A percentile compares a stretch with the other conserved stretches of the same genome.
Evolutionary conservation across 2,888 invertebrate genomes (phyloP).

Genomic region (Furcula furcula): DNA sequence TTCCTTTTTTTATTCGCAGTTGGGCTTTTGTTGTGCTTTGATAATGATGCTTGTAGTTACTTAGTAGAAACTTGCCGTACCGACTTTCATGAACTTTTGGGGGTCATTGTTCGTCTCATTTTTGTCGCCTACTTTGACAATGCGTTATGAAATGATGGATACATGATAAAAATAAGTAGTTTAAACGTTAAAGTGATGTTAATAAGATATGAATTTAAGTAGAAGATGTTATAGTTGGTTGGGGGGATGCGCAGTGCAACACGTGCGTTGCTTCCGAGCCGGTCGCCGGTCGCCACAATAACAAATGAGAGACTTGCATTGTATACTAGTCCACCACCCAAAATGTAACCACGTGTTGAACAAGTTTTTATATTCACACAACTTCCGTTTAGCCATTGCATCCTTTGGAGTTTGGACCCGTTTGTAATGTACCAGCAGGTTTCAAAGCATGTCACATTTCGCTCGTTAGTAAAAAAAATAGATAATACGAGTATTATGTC

Average conservation of each 20-base stretch:
- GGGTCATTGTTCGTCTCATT: too few species aligned
- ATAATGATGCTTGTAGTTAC: too few species aligned
- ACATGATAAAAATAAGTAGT: too few species aligned
- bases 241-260: conserved; percentile 58
- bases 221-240: conserved; percentile 34
- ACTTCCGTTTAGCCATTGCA: conserved; percentile 43
- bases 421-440: conserved; percentile 17
- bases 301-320: conserved; percentile 67
- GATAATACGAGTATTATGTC: too few species aligned
- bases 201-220: conserved; percentile 35
- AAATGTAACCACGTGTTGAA: conserved; percentile 66
- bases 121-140: not conserved
- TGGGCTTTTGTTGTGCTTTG: too few species aligned
- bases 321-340: conserved; percentile 47
- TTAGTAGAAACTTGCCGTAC: too few species aligned
- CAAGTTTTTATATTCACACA: conserved; percentile 54
- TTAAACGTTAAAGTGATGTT: conserved; percentile 20
- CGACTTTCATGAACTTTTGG: too few species aligned
- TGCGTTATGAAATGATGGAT: not conserved
- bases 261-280: conserved; percentile 64
- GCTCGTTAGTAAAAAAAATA: too few species aligned
- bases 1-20: too few species aligned
- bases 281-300: conserved; percentile 60
- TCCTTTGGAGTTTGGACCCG: conserved; percentile 12
- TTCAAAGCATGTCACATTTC: too few species aligned